Base-by-base conservation (phyloP, 2,797 vertebrate species). In the Catamblyrhynchus diadema region DNA sequence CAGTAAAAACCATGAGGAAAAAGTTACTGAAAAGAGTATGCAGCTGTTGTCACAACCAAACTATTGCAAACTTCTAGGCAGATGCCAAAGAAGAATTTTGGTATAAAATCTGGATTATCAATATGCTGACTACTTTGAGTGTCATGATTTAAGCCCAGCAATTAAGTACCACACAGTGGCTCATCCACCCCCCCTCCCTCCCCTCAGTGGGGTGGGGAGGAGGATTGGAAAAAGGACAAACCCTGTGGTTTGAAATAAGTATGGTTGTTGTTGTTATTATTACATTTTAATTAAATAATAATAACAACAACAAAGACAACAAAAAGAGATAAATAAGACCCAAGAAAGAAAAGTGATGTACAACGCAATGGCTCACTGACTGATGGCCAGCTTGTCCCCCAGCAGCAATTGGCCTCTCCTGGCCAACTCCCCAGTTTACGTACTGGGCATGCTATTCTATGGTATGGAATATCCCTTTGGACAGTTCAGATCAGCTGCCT, bases 331-430 rank as follows among this genome's bases (percentile, higher is more conserved):
- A 41, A 70, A 33, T 44, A 44, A 65, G 15, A 90, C 12, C 15
- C 45, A 59, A 21, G 59, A 59, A 64, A 28, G 14, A 77, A 14
- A 51, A 70, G 27, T 41, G 11, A 14, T 35, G 8, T 17, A 10
- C 39, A 32, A 1, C 53, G 62, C 45, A 51, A 3, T 39, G 22
- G 10, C 25, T 71, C 32, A 27, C 18, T 81, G 47, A 41, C 54
- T 47, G 47, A 17, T 24, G 32, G 22, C 27, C 48, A 61, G 27
- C 41, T 60, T 1, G 0, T 65, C 4, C 12, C 22, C 12, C 9
- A 33, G 51, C 41, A 65, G 30, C 3, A 39, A 23, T 7, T 59
- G 45, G 33, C 19, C 30, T 33, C 10, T 65, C 22, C 9, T 23
- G 21, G 14, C 59, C 39, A 64, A 8, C 24, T 39, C 30, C 12